These are phyloP conservation scores for Hippolais icterina DNA, from an alignment of 2,113 vertebrate species.

Conservation along the genomic window DNA sequence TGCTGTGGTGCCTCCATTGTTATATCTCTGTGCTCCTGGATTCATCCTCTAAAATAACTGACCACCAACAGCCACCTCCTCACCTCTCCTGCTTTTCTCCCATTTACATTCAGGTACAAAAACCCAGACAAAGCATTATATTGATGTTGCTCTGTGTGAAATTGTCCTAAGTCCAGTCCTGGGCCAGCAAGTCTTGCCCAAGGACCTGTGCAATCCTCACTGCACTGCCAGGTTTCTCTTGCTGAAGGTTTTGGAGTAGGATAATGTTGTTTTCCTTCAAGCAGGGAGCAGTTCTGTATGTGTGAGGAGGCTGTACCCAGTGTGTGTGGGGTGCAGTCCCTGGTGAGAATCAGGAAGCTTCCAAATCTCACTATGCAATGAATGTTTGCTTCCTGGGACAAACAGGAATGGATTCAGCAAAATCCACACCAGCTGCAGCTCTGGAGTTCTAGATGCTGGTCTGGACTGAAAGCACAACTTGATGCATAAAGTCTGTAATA, in stretches of 20 bases:
- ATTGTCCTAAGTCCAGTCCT: neutral
- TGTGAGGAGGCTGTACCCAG: neutral
- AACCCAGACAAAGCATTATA: neutral
- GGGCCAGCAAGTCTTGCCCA: neutral
- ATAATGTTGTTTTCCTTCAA: neutral
- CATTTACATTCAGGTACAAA: neutral
- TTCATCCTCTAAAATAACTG: neutral
- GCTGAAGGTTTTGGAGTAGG: neutral
- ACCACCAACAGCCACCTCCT: neutral
- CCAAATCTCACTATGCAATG: neutral
- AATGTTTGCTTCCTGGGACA: neutral
- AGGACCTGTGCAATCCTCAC: neutral
- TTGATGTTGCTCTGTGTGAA: neutral
- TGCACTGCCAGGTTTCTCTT: neutral
- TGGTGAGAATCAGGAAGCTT: neutral
- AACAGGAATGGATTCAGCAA: neutral
- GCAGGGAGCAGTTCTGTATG: neutral
- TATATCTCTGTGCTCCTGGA: accelerated
- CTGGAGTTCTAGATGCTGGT: neutral
- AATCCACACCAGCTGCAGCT: neutral
- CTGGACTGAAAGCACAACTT: conserved; percentile 29
- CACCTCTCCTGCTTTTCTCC: neutral
- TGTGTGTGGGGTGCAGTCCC: neutral
- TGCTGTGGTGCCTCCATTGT: neutral
- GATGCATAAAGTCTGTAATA: conserved; percentile 3